Percentiles rank a stretch among this genome's conserved stretches.
phyloP scores from a whole-genome alignment of 2,113 vertebrate genomes.

The Condylura cristata region DNA sequence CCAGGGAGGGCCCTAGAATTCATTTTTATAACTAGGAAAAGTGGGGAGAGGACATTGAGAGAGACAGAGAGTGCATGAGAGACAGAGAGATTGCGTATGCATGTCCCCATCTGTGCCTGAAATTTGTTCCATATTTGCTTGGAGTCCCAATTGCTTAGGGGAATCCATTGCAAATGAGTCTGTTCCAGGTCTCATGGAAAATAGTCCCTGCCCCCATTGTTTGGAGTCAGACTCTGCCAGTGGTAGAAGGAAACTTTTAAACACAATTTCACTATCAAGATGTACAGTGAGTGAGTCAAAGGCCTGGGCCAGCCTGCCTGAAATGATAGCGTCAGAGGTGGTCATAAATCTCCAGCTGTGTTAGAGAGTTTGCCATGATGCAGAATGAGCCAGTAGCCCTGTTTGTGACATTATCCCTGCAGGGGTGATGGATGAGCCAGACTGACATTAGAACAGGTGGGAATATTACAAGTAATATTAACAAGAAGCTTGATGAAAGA shows the following conservation, averaged over 20 bases:
- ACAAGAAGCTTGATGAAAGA: constrained; percentile 61
- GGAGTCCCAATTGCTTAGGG: neutral
- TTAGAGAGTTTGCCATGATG: neutral
- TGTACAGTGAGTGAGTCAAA: constrained; percentile 43
- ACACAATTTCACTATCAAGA: constrained; percentile 22
- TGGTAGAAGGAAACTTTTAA: neutral
- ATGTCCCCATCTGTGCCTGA: neutral
- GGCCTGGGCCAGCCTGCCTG: neutral
- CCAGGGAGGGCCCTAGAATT: no score
- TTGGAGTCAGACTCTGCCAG: neutral
- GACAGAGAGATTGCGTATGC: fast-evolving
- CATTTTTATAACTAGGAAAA: constrained; percentile 24
- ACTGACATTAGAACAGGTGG: constrained; percentile 60
- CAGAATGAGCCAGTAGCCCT: constrained; percentile 3
- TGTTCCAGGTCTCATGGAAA: constrained; percentile 22
- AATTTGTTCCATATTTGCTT: neutral
- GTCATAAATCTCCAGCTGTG: neutral
- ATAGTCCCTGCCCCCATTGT: neutral
- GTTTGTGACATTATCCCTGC: neutral
- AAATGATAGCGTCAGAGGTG: constrained; percentile 29
- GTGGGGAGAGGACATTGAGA: neutral
- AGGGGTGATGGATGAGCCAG: constrained; percentile 55
- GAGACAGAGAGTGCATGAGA: neutral
- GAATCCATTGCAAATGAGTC: neutral
- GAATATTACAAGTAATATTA: constrained; percentile 65